These are phyloP conservation scores for Rousettus madagascariensis DNA, from an alignment of 2,797 vertebrate species.

Conservation along the genomic window DNA sequence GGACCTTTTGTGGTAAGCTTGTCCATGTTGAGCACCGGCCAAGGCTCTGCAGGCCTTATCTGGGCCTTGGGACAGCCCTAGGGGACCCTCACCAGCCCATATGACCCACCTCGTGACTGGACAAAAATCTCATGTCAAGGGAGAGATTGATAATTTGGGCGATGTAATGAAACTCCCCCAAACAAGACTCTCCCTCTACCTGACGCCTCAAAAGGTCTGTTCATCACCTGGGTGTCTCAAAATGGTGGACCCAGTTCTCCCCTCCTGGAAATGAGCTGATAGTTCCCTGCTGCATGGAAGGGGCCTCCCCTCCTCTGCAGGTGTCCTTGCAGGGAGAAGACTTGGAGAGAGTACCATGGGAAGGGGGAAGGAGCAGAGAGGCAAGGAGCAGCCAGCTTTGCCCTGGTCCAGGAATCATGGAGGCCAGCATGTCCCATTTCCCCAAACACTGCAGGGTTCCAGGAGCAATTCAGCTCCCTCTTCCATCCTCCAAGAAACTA, in stretches of 20 bases:
- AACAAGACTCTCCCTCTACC: no score
- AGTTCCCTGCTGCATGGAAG: no score
- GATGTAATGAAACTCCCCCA: background rate
- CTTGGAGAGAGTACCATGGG: no score
- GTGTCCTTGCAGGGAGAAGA: background rate
- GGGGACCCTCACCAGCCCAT: background rate
- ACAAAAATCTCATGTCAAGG: background rate
- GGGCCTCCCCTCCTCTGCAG: background rate
- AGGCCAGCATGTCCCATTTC: rapidly evolving
- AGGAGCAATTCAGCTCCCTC: background rate
- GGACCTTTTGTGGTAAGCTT: background rate
- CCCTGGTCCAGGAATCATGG: background rate
- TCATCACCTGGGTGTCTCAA: background rate
- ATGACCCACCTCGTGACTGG: background rate
- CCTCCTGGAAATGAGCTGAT: background rate
- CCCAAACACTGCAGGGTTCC: background rate
- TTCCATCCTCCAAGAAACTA: background rate
- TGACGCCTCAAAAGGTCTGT: background rate
- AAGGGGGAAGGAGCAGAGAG: background rate
- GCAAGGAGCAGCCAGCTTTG: background rate
- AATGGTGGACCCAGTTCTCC: background rate
- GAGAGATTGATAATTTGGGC: background rate
- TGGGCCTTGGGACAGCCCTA: rapidly evolving
- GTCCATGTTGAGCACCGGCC: rapidly evolving
- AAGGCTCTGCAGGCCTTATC: background rate